Evolutionary conservation across 1,140 invertebrate species (phyloP).

Genomic region (Hyphantria cunea): DNA sequence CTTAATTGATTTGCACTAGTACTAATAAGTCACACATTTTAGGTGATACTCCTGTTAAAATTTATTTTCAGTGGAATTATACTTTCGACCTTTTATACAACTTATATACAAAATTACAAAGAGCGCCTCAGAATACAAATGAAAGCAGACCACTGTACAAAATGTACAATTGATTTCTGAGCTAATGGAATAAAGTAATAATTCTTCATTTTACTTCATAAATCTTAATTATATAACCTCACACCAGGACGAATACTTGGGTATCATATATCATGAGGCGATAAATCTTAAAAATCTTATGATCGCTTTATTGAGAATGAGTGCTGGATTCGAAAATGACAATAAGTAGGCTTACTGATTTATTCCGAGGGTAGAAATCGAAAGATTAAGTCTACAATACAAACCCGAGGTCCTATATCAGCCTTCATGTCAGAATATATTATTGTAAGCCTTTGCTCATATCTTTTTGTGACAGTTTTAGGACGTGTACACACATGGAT

Average conservation of each 20-base stretch:
- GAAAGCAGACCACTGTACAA: too few species aligned
- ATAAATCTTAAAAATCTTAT: conserved; percentile 23
- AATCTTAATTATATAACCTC: conserved; percentile 18
- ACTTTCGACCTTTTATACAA: too few species aligned
- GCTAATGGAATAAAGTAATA: too few species aligned
- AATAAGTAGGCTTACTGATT: conserved; percentile 20
- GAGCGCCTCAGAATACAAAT: too few species aligned
- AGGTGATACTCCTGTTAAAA: too few species aligned
- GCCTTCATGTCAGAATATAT: conserved; percentile 16
- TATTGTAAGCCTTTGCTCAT: conserved; percentile 7
- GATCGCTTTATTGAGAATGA: conserved; percentile 19
- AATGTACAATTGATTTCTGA: too few species aligned
- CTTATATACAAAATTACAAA: too few species aligned
- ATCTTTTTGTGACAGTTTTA: conserved; percentile 25
- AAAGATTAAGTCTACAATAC: conserved; percentile 23
- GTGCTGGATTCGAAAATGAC: conserved; percentile 22
- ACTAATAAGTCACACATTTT: too few species aligned
- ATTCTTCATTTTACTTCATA: conserved; percentile 11
- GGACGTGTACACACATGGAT: conserved; percentile 5
- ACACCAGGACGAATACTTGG: conserved; percentile 1
- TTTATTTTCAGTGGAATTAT: too few species aligned
- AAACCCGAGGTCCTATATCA: conserved; percentile 11
- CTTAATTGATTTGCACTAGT: too few species aligned
- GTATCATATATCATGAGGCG: conserved; percentile 16
- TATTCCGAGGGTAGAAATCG: conserved; percentile 22